A percentile compares a stretch with the other conserved stretches of the same genome.
Evolutionary conservation across 1,140 invertebrate species (phyloP).

Genomic region (Bicyclus anynana): DNA sequence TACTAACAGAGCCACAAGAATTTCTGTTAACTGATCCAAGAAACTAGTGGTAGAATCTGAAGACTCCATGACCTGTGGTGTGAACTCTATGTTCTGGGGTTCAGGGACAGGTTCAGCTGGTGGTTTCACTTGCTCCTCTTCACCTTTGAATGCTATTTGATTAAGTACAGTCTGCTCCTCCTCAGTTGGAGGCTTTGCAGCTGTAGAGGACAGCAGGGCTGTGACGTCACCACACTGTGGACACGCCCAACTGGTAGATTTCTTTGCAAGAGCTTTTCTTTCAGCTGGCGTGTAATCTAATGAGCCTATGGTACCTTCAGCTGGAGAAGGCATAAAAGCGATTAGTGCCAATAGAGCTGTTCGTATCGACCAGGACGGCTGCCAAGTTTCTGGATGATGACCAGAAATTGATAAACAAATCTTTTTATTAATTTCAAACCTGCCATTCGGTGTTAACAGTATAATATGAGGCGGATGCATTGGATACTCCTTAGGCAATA

Average conservation of each 20-base stretch:
- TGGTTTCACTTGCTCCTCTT: conserved; percentile 62
- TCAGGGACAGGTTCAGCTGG: conserved; percentile 46
- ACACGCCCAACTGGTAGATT: conserved; percentile 80
- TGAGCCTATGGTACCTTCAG: conserved; percentile 93
- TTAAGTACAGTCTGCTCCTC: conserved; percentile 72
- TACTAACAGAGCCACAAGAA: conserved; percentile 59
- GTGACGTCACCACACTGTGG: conserved; percentile 78
- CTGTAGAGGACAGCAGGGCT: conserved; percentile 68
- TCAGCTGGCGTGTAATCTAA: conserved; percentile 92
- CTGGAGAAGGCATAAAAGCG: conserved; percentile 95
- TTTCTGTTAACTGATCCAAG: conserved; percentile 63
- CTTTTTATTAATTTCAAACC: conserved; percentile 96
- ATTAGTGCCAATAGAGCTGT: conserved; percentile 95
- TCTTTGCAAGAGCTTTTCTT: conserved; percentile 88
- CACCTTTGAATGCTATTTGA: conserved; percentile 70
- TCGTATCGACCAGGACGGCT: conserved; percentile 97
- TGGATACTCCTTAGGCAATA: conserved; percentile 95
- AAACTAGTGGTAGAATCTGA: conserved; percentile 50
- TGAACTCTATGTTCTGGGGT: conserved; percentile 27
- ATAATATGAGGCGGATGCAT: conserved; percentile 99
- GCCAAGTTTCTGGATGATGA: conserved; percentile 98
- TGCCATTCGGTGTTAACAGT: conserved; percentile 94
- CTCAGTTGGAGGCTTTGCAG: conserved; percentile 68
- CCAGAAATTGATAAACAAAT: conserved; percentile 98
- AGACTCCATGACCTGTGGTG: conserved; percentile 51